Evolutionary conservation across 2,797 vertebrate genomes (phyloP).

Genomic region (Parambassis ranga): DNA sequence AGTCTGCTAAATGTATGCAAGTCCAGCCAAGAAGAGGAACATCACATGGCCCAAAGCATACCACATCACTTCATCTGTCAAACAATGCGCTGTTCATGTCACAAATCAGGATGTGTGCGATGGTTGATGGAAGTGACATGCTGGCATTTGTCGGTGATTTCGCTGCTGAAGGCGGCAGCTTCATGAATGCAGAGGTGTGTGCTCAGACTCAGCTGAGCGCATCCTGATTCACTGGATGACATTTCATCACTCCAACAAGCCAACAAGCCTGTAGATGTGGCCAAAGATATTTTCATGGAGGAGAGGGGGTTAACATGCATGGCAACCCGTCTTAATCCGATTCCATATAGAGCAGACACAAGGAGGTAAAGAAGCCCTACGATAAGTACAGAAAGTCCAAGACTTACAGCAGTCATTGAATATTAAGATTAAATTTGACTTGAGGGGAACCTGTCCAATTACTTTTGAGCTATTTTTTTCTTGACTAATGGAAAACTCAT

Average conservation of each 20-base stretch:
- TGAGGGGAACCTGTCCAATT: neutral
- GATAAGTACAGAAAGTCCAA: no score
- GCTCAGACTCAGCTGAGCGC: neutral
- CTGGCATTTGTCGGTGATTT: conserved; percentile 5
- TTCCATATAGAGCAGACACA: no score
- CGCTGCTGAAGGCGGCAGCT: neutral
- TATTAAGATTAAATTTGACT: neutral
- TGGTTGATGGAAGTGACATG: neutral
- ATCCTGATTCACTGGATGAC: neutral
- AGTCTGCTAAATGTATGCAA: no score
- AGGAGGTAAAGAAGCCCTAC: no score
- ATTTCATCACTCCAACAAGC: conserved; percentile 1
- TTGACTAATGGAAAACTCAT: no score
- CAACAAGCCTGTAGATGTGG: neutral
- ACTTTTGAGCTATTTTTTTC: neutral
- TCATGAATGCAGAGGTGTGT: neutral
- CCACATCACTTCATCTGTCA: neutral
- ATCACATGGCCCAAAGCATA: neutral
- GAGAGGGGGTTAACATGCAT: neutral
- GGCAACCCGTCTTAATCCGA: no score
- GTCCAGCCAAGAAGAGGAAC: no score
- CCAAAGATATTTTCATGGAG: neutral
- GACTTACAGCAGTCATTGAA: neutral
- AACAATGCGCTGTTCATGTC: neutral
- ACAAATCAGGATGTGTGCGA: neutral